Evolutionary conservation across 2,797 vertebrate species (phyloP), one percentile per base, ranked within the genome.

Genomic region (Trichosurus vulpecula): DNA sequence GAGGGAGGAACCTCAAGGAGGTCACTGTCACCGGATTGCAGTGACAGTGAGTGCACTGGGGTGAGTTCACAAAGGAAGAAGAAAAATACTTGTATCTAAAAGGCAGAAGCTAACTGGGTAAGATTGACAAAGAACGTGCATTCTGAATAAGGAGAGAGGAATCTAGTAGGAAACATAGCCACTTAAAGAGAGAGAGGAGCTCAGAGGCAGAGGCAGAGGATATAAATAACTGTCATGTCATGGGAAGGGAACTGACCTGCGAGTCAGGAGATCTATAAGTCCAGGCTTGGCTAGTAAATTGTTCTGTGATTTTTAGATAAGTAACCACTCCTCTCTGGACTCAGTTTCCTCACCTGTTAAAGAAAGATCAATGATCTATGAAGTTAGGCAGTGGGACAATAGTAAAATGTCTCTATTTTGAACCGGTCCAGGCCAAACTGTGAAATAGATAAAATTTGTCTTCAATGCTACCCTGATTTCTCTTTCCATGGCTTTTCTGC

Each of bases 41-140:
- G 35, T 74, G 35, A 66, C 35, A 4, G 29, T 93, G n/a, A n/a
- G n/a, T n/a, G n/a, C n/a, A n/a, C 94, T 81, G 92, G 8, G 31
- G 31, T 56, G 58, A 96, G 30, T 89, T 93, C 81, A 92, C 56
- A 95, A 92, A 96, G 35, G 55, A 92, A 95, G 92, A 94, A 31
- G 92, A 93, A 94, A 87, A 95, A 94, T 57, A 95, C 93, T 95
- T 92, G 25, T 92, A 92, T 10, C 47, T 35, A 47, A 58, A 92
- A 94, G 91, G 93, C 58, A 90, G 91, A 96, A 90, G 2, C 74
- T 57, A 57, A 94, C 55, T 89, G 90, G 57, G 87, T 55, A 93
- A 92, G 90, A 90, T 56, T 41, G 92, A 90, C 61, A 57, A 92
- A 92, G 90, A 55, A 90, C 90, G 51, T 12, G 10, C 41, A 54